Evolutionary conservation across 2,888 invertebrate species (phyloP).

Genomic region (Ashinkailepas kermadecensis): DNA sequence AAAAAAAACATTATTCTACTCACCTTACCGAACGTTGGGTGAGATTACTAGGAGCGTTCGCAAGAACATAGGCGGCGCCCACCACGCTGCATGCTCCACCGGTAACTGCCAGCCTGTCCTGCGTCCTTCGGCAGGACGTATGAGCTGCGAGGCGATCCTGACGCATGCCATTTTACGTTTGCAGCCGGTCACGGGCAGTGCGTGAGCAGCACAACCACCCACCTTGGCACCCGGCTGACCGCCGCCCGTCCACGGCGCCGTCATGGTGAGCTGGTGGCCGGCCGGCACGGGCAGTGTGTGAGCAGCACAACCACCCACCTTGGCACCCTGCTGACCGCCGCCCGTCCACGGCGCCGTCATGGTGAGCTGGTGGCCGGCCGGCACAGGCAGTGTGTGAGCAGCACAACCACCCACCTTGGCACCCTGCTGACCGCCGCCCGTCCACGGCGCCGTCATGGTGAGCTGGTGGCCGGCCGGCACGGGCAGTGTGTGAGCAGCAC

Average conservation of each 20-base stretch:
- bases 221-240: constrained; percentile 6
- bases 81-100: no score
- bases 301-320: background rate
- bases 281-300: background rate
- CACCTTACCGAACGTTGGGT: no score
- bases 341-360: background rate
- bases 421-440: background rate
- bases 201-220: background rate
- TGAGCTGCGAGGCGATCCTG: no score
- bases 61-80: no score
- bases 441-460: constrained; percentile 12
- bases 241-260: background rate
- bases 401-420: background rate
- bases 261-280: background rate
- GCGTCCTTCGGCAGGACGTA: no score
- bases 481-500: background rate
- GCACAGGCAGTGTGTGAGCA: no score
- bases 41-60: no score
- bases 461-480: background rate
- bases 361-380: background rate
- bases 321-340: background rate
- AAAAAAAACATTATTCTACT: no score
- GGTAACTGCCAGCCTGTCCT: no score
- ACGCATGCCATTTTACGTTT: no score
- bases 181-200: no score